phyloP scores from a whole-genome alignment of 2,797 vertebrate species.

The Pseudotriccus pelzelni region DNA sequence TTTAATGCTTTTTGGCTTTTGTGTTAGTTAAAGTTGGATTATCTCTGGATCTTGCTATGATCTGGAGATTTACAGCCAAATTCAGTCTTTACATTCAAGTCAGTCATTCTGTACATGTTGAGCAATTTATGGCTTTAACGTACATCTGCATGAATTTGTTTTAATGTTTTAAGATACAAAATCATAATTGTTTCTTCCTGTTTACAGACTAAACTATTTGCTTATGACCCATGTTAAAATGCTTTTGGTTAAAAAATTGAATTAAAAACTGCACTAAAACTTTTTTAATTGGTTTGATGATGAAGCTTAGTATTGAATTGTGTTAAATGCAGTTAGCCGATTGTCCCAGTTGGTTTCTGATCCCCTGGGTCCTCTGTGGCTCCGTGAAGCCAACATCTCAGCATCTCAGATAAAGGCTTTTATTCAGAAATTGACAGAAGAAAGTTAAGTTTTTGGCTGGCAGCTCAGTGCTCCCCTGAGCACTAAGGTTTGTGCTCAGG shows the following conservation, averaged over 20 bases:
- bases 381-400: background rate
- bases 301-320: background rate
- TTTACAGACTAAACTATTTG: background rate
- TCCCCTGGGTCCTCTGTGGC: fast-evolving
- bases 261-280: background rate
- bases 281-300: background rate
- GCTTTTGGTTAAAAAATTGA: background rate
- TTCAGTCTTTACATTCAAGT: background rate
- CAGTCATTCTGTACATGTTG: background rate
- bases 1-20: background rate
- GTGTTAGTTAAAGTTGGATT: background rate
- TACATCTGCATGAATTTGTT: background rate
- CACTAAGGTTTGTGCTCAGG: background rate
- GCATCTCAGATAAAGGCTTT: background rate
- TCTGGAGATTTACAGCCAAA: background rate
- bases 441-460: background rate
- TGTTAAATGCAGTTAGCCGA: background rate
- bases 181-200: background rate
- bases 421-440: background rate
- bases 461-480: background rate
- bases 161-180: background rate
- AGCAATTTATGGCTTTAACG: background rate
- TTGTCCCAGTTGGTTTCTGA: background rate
- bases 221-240: background rate
- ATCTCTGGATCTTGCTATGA: fast-evolving